Evolutionary conservation across 2,888 invertebrate genomes (phyloP), one percentile per base, ranked within the genome.

Genomic region (Drosophila colorata): DNA sequence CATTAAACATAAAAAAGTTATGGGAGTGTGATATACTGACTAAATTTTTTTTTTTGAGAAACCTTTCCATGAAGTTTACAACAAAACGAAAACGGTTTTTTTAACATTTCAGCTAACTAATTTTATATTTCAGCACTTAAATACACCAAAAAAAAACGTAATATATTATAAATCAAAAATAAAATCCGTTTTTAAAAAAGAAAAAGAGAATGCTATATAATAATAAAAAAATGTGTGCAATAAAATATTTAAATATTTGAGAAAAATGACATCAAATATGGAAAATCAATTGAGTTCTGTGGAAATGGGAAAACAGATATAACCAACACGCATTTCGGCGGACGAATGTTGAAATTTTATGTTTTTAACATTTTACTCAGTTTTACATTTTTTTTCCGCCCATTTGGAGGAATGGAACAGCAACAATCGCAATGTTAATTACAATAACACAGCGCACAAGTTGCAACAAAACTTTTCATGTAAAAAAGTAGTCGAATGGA

Each of bases 391-490:
- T 35, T 13, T 40, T 20, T 31, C 14, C 3, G 9, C 7, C 23
- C 14, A 4, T 33, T 52, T 46, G 49, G 7, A 14, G 13, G 20
- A 25, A 35, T 43, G 14, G 13, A 35, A 16, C 43, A 28, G 58
- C 73, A 76, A 77, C 73, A 76, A 73, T 72, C 55, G 77, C 69
- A 72, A 68, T 78, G 83, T 83, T 82, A 82, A 82, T 82, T 86
- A 78, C 86, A 83, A 72, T 75, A 86, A 69, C 73, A 69, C 61
- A 51, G 52, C 67, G 46, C 28, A 20, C 41, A 20, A 55, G 47
- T 53, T 49, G 25, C 48, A 38, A 37, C 28, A 69, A 43, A 56
- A 61, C 43, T 52, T 55, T 46, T 18, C 14, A 57, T 53, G 28
- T 31, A 43, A 58, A 61, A 51, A 48, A 67, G 51, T 13, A 28